These are phyloP conservation scores for Cyanoderma ruficeps DNA, from an alignment of 2,113 vertebrate genomes.

Conservation along the genomic window DNA sequence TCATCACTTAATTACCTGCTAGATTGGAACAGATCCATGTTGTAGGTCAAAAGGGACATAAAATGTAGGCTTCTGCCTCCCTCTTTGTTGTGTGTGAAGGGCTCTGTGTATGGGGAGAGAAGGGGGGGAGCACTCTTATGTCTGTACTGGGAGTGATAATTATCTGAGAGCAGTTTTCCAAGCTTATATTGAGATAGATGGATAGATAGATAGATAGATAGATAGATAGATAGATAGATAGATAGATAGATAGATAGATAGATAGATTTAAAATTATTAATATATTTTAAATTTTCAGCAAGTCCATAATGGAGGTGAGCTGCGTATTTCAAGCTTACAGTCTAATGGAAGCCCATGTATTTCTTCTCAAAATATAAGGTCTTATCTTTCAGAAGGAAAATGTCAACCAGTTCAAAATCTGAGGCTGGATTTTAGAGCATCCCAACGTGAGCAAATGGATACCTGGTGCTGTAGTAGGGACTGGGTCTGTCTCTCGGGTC, in stretches of 20 bases:
- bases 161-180: constrained; percentile 8
- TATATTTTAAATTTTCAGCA: not conserved
- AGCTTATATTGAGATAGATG: not conserved
- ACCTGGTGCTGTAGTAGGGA: not conserved
- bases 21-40: constrained; percentile 70
- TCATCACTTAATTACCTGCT: constrained; percentile 72
- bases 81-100: constrained; percentile 51
- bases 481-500: not conserved
- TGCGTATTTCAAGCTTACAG: not conserved
- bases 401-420: not conserved
- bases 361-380: not conserved
- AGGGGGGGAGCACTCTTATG: not conserved
- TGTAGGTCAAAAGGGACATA: constrained; percentile 69
- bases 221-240: not conserved
- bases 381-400: not conserved
- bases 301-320: not conserved
- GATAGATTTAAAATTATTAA: not conserved
- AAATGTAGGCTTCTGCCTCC: constrained; percentile 56
- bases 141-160: constrained; percentile 24
- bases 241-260: not conserved
- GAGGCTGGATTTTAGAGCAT: not conserved
- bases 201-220: not conserved
- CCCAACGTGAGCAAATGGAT: not conserved
- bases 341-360: not conserved
- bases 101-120: not conserved